Evolutionary conservation across 2,888 invertebrate genomes (phyloP).

Genomic region (Eucera pruinosa): DNA sequence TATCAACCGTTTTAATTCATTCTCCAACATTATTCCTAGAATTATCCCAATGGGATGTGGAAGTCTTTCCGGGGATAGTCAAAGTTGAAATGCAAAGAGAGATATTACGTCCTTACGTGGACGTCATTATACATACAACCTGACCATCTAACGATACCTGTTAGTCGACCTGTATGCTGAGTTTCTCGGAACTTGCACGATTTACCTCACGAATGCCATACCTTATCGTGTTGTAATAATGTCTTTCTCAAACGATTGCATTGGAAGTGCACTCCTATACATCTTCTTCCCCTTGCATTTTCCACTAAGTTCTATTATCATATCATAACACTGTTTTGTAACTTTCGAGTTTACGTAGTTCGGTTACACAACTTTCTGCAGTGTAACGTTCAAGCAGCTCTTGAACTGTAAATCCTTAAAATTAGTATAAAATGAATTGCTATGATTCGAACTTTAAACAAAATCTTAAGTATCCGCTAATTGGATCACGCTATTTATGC

Average conservation of each 20-base stretch:
- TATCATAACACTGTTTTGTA: neutral
- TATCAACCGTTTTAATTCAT: slow-evolving; percentile 59
- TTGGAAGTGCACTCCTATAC: neutral
- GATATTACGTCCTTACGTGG: slow-evolving; percentile 45
- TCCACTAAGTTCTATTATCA: neutral
- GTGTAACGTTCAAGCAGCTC: too few species aligned
- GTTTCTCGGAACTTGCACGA: slow-evolving; percentile 46
- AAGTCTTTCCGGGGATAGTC: slow-evolving; percentile 29
- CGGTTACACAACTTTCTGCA: neutral
- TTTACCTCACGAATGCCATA: slow-evolving; percentile 46
- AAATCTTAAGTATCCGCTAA: too few species aligned
- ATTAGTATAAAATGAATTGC: too few species aligned
- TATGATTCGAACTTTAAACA: too few species aligned
- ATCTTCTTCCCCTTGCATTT: neutral
- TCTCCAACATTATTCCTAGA: slow-evolving; percentile 47
- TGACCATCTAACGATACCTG: slow-evolving; percentile 32
- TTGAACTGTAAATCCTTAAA: too few species aligned
- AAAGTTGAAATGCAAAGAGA: slow-evolving; percentile 53
- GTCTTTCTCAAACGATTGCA: slow-evolving; percentile 15
- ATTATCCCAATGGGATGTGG: slow-evolving; percentile 42
- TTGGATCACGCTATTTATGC: too few species aligned
- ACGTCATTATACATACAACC: slow-evolving; percentile 45
- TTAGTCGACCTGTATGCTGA: slow-evolving; percentile 27
- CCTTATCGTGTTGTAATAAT: slow-evolving; percentile 26
- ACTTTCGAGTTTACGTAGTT: too few species aligned